Base-by-base conservation (phyloP, 2,888 invertebrate species). In the Lordiphosa andalusiaca region DNA sequence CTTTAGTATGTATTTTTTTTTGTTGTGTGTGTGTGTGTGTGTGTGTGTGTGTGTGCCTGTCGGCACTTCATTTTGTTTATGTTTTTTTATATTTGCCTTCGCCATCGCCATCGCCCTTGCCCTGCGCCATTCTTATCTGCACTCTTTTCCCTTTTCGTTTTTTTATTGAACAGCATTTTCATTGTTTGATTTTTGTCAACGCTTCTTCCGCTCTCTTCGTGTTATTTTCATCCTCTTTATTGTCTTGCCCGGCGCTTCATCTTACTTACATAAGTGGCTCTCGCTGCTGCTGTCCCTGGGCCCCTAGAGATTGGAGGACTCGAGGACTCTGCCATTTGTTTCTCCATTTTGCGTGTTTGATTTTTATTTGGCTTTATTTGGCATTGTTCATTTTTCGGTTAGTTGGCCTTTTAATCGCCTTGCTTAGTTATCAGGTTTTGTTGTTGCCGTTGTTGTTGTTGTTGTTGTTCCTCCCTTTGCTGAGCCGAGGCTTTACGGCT, bases 141-240 rank as follows among this genome's bases (percentile, higher is more conserved):
- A 41, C 54, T 46, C 36, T 25, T 50, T 30, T 52, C 48, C 42
- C 46, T 44, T 67, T 53, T 50, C 46, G 12, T 42, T 50, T 54
- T 59, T 76, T 67, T 81, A 81, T 78, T 70, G 84, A 82, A 81
- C 71, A 67, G 54, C 77, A 53, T 58, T 71, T 73, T 73, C 62
- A 65, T 78, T 78, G 77, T 78, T 84, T 84, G 77, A 81, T 78
- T 81, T 84, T 78, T 81, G 81, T 77, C 84, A 77, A 73, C 69
- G 71, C 69, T 78, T 67, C 60, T 63, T 56, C 25, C 55, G 53
- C 25, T 33, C 6, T 9, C n/a, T 30, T 37, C 21, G n/a, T 42
- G 6, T 25, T 39, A 19, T 30, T 30, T n/a, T 42, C 38, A 30
- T 35, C 36, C 21, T 38, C 36, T 37, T 35, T 38, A 40, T 35